Base-by-base conservation (phyloP, 2,797 vertebrate species). In the Eremophila alpestris region DNA sequence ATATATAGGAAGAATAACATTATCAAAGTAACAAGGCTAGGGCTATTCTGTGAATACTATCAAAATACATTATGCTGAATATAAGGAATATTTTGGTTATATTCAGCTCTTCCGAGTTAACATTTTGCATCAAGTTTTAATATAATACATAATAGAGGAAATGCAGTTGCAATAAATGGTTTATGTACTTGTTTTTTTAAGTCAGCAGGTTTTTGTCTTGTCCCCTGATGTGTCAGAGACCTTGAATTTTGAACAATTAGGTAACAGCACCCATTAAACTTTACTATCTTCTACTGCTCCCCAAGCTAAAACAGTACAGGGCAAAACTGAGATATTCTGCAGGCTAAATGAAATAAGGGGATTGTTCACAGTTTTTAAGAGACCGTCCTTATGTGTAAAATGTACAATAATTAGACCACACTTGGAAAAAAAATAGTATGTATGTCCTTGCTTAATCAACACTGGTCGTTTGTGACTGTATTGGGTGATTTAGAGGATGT, bases 211-310 rank as follows among this genome's bases (percentile, higher is more conserved):
- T 81, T 94, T 94, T 95, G 43, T 59, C 49, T 81, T 76, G 59
- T 36, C 75, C 16, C 14, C 40, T 67, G 2, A 9, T 51, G 46
- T 90, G 51, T 45, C n/a, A 60, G 49, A 75, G 87, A 95, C 87
- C 87, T 97, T 93, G 59, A 76, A 60, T 87, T 83, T 93, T 82
- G 49, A 88, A 40, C 62, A 90, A 70, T 62, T 67, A 91, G 86
- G n/a, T 96, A 75, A 34, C 16, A n/a, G 62, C 62, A 60, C 22
- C n/a, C 60, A 69, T 94, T 92, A 86, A 77, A 79, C 38, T 95
- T 80, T 58, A 93, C 78, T 80, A 40, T 90, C 64, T 70, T 85
- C 21, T 52, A 48, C 34, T 89, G 29, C 41, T 60, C 12, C 17
- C 60, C 65, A 80, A 68, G 59, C 65, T 94, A 30, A 91, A 68